Conservation (phyloP, 1,140 invertebrate genomes). For the Ips nitidus region DNA sequence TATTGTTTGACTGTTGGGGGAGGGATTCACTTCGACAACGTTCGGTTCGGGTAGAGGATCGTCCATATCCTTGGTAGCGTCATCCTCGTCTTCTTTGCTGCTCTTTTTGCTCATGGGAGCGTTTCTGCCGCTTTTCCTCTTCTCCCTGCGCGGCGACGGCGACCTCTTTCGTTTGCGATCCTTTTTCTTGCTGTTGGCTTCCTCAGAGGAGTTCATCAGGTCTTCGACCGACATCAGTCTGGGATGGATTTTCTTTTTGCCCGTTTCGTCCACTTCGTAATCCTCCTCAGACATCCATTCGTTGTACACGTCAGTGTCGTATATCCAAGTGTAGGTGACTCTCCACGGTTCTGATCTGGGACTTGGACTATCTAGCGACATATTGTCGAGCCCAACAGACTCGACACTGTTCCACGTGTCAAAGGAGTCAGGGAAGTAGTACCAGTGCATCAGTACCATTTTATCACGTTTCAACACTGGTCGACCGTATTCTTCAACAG, state of each 20-base stretch:
- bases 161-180: constrained; percentile 19
- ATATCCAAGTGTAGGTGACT: constrained; percentile 83
- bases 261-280: constrained; percentile 89
- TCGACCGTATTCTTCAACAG: constrained; percentile 89
- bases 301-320: constrained; percentile 92
- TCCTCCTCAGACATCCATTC: constrained; percentile 99
- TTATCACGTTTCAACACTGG: constrained; percentile 78
- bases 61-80: constrained; percentile 85
- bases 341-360: constrained; percentile 63
- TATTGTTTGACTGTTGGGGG: constrained; percentile 48
- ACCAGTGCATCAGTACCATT: constrained; percentile 89
- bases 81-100: constrained; percentile 66
- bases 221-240: constrained; percentile 80
- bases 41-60: constrained; percentile 76
- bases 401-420: constrained; percentile 86
- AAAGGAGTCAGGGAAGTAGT: constrained; percentile 89
- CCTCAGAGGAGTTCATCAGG: constrained; percentile 59
- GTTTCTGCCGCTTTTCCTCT: constrained; percentile 24
- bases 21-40: constrained; percentile 73
- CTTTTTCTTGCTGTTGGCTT: constrained; percentile 5
- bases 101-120: constrained; percentile 52
- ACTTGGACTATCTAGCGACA: constrained; percentile 55
- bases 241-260: constrained; percentile 80
- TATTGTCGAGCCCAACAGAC: constrained; percentile 61
- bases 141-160: constrained; percentile 13